Percentiles rank a stretch among this genome's conserved stretches.
phyloP scores from a whole-genome alignment of 2,113 vertebrate genomes.

The Neotoma lepida region DNA sequence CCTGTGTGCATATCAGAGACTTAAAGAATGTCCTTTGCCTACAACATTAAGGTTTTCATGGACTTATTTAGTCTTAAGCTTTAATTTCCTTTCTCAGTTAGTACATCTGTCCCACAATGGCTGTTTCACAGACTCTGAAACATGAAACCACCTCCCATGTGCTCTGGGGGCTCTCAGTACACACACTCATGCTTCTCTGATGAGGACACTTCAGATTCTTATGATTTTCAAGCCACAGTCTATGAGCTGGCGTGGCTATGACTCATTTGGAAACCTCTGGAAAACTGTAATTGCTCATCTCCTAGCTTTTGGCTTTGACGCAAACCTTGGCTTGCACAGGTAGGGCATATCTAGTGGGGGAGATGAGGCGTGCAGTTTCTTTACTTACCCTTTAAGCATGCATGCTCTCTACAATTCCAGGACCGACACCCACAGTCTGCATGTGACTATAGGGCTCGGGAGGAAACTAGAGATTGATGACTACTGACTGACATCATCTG shows the following conservation, averaged over 20 bases:
- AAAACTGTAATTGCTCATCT: constrained; percentile 45
- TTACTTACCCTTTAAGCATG: background rate
- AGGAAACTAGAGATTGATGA: background rate
- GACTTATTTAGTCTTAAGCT: constrained; percentile 19
- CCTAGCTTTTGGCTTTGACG: background rate
- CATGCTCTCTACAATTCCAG: background rate
- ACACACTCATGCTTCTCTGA: background rate
- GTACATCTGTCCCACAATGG: constrained; percentile 20
- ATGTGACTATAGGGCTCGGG: background rate
- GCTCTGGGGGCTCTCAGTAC: background rate
- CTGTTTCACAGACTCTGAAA: constrained; percentile 2
- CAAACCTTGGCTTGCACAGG: background rate
- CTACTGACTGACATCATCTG: background rate
- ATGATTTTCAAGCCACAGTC: constrained; percentile 1
- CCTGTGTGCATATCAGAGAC: background rate
- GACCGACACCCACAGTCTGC: background rate
- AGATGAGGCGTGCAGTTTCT: background rate
- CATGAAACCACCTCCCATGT: background rate
- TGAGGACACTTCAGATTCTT: background rate
- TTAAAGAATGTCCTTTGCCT: background rate
- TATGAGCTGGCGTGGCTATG: background rate
- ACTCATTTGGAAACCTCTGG: constrained; percentile 47
- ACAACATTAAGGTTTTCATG: constrained; percentile 28
- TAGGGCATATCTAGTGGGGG: background rate
- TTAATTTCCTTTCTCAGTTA: constrained; percentile 55